Evolutionary conservation across 2,888 invertebrate species (phyloP), one percentile per base, ranked within the genome.

Genomic region (Drosophila maculinotata): DNA sequence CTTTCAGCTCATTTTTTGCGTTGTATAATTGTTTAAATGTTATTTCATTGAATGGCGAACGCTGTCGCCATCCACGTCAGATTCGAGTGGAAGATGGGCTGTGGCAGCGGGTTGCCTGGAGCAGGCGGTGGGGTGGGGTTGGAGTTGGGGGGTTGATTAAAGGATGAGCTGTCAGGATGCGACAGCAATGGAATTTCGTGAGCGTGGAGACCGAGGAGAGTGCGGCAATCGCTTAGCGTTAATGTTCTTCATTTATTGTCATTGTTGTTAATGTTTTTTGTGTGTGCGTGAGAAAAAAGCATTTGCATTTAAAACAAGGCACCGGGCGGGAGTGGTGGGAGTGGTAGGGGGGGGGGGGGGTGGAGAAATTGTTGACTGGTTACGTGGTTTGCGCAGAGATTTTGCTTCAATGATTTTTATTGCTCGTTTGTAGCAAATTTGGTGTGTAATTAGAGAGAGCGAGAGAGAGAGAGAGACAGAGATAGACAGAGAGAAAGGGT

Each of bases 351-450:
- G 17, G 36, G 26, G 23, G 14, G 6, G 17, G n/a, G n/a, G 5
- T 3, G 1, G 48, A 8, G 20, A 15, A 25, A 9, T 6, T 39
- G 51, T 20, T 17, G 49, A 25, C 63, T 57, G 83, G 62, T 58
- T 35, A 66, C 60, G 59, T 72, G 77, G 73, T 76, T 60, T 41
- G 47, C 54, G 68, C 78, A 68, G 68, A 81, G 88, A 81, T 81
- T 87, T 88, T 88, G 88, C 80, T 71, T 71, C 63, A 88, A 86
- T 81, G 88, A 88, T 88, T 81, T 86, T 81, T 86, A 81, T 81
- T 86, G 83, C 80, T 86, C 80, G 80, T 81, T 81, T 81, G 88
- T 81, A 79, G 88, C 83, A 81, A 81, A 81, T 81, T 81, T 82
- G 76, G 86, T 81, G 88, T 88, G 87, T 81, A 81, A 81, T 81